Percentiles rank a stretch among this genome's conserved stretches.
These are phyloP conservation scores for Atta cephalotes DNA, from an alignment of 1,140 invertebrate genomes.

Conservation along the genomic window DNA sequence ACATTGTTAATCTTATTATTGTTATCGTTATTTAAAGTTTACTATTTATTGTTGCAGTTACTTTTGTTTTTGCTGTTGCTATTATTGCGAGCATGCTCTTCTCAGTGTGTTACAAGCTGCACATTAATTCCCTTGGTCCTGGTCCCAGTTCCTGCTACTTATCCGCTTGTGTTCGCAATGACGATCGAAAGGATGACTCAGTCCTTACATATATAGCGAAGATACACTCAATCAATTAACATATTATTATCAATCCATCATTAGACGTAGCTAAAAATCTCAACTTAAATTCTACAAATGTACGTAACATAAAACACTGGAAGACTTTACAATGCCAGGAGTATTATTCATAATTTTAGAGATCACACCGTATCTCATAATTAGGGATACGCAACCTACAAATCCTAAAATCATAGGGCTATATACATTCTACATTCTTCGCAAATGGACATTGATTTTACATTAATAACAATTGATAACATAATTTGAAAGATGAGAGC, in stretches of 20 bases:
- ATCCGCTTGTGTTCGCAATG: conserved; percentile 42
- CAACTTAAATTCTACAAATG: conserved; percentile 41
- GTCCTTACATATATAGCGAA: conserved; percentile 15
- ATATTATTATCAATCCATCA: background rate
- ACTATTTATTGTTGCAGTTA: conserved; percentile 55
- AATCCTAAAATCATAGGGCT: conserved; percentile 31
- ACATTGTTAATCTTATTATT: conserved; percentile 55
- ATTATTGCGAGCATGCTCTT: conserved; percentile 50
- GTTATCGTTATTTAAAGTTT: conserved; percentile 45
- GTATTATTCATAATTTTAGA: conserved; percentile 30
- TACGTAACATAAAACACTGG: conserved; percentile 47
- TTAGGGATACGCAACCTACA: conserved; percentile 10
- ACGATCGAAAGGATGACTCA: conserved; percentile 33
- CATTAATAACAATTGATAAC: background rate
- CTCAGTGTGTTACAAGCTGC: conserved; percentile 24
- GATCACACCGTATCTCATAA: conserved; percentile 27
- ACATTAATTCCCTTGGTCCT: conserved; percentile 45
- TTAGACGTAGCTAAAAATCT: conserved; percentile 21
- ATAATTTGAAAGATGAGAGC: background rate
- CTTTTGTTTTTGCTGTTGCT: conserved; percentile 40
- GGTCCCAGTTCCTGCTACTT: conserved; percentile 56
- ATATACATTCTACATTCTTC: conserved; percentile 3
- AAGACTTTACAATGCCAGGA: conserved; percentile 58
- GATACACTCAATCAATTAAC: conserved; percentile 9
- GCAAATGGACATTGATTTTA: conserved; percentile 37